These are phyloP conservation scores for Coboldia fuscipes DNA, from an alignment of 1,140 invertebrate species.

Conservation along the genomic window DNA sequence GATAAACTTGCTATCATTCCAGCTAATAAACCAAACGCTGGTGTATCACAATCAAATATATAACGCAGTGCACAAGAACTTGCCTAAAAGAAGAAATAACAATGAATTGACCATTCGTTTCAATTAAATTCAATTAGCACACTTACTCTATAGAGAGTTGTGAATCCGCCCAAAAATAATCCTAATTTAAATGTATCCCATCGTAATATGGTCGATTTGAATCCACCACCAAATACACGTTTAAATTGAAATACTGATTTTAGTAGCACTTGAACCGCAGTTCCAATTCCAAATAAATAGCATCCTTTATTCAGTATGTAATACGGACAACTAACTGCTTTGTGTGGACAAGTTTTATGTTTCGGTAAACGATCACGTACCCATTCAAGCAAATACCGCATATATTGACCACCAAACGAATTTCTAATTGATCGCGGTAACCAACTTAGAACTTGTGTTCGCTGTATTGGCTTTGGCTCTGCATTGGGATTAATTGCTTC, in stretches of 20 bases:
- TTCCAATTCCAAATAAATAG: slow-evolving; percentile 33
- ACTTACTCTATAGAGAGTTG: slow-evolving; percentile 35
- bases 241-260: slow-evolving; percentile 25
- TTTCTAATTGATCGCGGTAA: too few species aligned
- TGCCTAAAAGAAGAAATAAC: slow-evolving; percentile 23
- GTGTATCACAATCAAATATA: slow-evolving; percentile 28
- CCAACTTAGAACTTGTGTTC: too few species aligned
- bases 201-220: not conserved
- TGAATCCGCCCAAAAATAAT: slow-evolving; percentile 37
- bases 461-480: too few species aligned
- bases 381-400: too few species aligned
- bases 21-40: slow-evolving; percentile 35
- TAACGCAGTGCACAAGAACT: slow-evolving; percentile 34
- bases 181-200: slow-evolving; percentile 31
- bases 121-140: not conserved
- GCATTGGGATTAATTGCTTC: slow-evolving; percentile 15
- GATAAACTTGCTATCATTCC: slow-evolving; percentile 35
- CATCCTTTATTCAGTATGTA: slow-evolving; percentile 29
- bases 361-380: slow-evolving; percentile 16
- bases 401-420: too few species aligned
- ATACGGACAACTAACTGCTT: slow-evolving; percentile 29
- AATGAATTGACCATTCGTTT: not conserved
- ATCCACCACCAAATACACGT: too few species aligned
- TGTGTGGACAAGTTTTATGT: slow-evolving; percentile 34
- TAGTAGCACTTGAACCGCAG: slow-evolving; percentile 31